Percentiles rank a stretch among this genome's conserved stretches.
Evolutionary conservation across 1,140 invertebrate genomes (phyloP).

Genomic region (Globodera rostochiensis): DNA sequence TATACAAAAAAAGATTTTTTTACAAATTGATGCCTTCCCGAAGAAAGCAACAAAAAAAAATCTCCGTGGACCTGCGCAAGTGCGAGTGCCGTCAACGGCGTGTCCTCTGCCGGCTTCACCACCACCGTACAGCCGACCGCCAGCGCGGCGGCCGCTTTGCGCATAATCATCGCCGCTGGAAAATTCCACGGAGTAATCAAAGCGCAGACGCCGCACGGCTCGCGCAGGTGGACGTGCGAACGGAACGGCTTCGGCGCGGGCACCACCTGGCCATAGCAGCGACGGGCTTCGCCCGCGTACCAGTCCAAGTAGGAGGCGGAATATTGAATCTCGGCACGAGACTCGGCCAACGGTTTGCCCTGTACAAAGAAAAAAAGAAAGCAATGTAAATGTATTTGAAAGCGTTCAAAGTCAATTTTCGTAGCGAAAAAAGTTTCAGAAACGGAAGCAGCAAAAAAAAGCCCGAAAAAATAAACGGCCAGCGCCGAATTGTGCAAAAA

Average conservation of each 20-base stretch:
- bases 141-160: constrained; percentile 88
- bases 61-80: constrained; percentile 71
- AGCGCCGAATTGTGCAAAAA: too few relatives aligned
- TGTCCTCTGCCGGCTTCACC: constrained; percentile 93
- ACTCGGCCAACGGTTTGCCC: constrained; percentile 87
- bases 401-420: too few relatives aligned
- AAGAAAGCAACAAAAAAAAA: neutral
- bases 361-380: constrained; percentile 35
- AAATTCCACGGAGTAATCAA: constrained; percentile 99
- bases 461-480: too few relatives aligned
- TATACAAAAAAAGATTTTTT: too few relatives aligned
- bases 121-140: constrained; percentile 93
- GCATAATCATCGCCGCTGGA: constrained; percentile 94
- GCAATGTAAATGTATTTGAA: neutral
- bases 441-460: too few relatives aligned
- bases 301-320: constrained; percentile 92
- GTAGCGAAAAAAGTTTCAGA: too few relatives aligned
- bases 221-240: constrained; percentile 80
- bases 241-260: constrained; percentile 77
- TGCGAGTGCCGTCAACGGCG: constrained; percentile 88
- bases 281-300: constrained; percentile 89
- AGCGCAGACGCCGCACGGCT: constrained; percentile 90
- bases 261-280: constrained; percentile 86
- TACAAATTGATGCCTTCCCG: neutral
- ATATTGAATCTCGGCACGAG: constrained; percentile 85